Evolutionary conservation across 1,140 invertebrate genomes (phyloP).

Genomic region (Nasonia longicornis): DNA sequence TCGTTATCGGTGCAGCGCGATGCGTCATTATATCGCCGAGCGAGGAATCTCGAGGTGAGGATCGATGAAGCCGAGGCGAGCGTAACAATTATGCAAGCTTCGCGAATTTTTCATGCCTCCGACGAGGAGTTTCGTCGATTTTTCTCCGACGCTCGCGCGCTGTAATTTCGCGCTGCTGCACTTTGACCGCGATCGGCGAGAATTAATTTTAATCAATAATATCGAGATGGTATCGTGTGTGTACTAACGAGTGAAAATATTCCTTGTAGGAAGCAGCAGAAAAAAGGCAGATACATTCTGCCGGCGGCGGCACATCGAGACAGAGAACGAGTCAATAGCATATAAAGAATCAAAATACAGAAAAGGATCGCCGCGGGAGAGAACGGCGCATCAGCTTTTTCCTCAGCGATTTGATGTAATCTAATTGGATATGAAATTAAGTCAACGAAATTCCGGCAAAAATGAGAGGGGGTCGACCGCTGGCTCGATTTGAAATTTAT

Average conservation of each 20-base stretch:
- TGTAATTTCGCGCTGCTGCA: not conserved
- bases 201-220: not conserved
- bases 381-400: slow-evolving; percentile 29
- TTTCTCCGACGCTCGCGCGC: not conserved
- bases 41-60: not conserved
- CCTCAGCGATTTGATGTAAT: slow-evolving; percentile 55
- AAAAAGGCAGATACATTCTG: not conserved
- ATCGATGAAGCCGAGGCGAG: not conserved
- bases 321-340: slow-evolving; percentile 36
- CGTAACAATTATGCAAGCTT: not conserved
- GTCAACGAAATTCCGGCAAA: slow-evolving; percentile 64
- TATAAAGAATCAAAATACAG: slow-evolving; percentile 43
- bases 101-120: not conserved
- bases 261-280: slow-evolving; percentile 26
- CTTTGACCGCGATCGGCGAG: not conserved
- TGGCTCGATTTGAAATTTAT: slow-evolving; percentile 66
- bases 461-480: not conserved
- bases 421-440: slow-evolving; percentile 69
- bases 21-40: slow-evolving; percentile 39
- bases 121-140: not conserved
- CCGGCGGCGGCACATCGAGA: not conserved
- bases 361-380: slow-evolving; percentile 14
- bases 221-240: not conserved
- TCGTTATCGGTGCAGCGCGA: slow-evolving; percentile 30
- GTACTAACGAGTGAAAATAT: slow-evolving; percentile 33